These are phyloP conservation scores for Pomatorhinus ruficollis DNA, from an alignment of 2,113 vertebrate species.

Conservation along the genomic window DNA sequence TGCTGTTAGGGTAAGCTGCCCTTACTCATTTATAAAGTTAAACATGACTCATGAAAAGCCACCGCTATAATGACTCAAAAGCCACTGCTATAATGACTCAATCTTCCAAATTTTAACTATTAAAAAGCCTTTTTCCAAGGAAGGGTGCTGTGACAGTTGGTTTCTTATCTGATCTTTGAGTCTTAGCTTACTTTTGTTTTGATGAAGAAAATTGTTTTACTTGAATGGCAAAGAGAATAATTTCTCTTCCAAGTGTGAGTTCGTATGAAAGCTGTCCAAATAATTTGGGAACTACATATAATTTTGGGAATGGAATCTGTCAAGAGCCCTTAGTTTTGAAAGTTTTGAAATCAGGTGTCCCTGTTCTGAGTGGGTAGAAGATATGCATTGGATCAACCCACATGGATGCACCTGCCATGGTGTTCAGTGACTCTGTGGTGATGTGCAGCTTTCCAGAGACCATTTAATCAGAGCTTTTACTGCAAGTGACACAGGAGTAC, in stretches of 20 bases:
- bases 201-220: background rate
- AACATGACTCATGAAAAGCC: background rate
- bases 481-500: background rate
- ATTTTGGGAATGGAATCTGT: background rate
- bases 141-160: background rate
- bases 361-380: background rate
- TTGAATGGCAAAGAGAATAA: background rate
- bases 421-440: background rate
- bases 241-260: background rate
- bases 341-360: background rate
- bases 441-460: background rate
- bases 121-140: background rate
- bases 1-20: background rate
- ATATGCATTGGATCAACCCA: background rate
- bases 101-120: background rate
- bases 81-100: background rate
- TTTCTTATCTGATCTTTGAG: background rate
- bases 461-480: background rate
- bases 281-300: background rate
- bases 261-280: background rate
- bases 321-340: background rate
- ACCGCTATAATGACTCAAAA: background rate
- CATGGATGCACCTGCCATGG: background rate
- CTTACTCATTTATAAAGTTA: background rate
- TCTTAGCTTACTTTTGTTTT: background rate